Evolutionary conservation across 1,140 invertebrate genomes (phyloP).

Genomic region (Drosophila nigrodunni): DNA sequence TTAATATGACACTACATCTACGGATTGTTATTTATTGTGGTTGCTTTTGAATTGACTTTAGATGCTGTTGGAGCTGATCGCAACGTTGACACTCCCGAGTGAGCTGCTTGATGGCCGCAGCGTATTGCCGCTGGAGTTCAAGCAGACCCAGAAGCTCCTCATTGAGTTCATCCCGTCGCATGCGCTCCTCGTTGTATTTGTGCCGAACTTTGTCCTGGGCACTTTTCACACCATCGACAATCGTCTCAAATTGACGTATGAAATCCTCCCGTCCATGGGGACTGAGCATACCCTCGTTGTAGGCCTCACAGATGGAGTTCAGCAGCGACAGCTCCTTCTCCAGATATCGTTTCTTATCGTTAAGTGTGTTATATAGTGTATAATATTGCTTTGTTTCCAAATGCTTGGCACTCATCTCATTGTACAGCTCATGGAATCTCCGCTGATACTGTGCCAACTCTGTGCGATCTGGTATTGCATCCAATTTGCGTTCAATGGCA

Average conservation of each 20-base stretch:
- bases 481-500: slow-evolving; percentile 91
- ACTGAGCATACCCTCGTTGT: slow-evolving; percentile 91
- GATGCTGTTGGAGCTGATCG: slow-evolving; percentile 85
- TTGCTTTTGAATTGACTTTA: slow-evolving; percentile 74
- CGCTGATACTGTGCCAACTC: slow-evolving; percentile 98
- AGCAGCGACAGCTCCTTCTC: slow-evolving; percentile 95
- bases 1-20: slow-evolving; percentile 6
- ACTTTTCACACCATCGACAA: slow-evolving; percentile 93
- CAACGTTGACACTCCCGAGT: slow-evolving; percentile 90
- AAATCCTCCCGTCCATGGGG: slow-evolving; percentile 92
- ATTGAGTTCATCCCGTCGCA: slow-evolving; percentile 89
- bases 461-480: slow-evolving; percentile 95
- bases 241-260: slow-evolving; percentile 93
- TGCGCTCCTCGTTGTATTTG: slow-evolving; percentile 89
- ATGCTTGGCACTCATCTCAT: slow-evolving; percentile 97
- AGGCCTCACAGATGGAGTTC: slow-evolving; percentile 97
- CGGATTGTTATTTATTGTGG: slow-evolving; percentile 20
- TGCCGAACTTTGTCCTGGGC: slow-evolving; percentile 91
- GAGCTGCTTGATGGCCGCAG: slow-evolving; percentile 93
- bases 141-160: slow-evolving; percentile 89
- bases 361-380: slow-evolving; percentile 97
- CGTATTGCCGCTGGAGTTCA: slow-evolving; percentile 93
- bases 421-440: slow-evolving; percentile 97
- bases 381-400: slow-evolving; percentile 99
- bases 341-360: slow-evolving; percentile 96